Percentiles rank a stretch among this genome's conserved stretches.
Conservation (phyloP, 2,888 invertebrate genomes). For the Napeogenes sylphis region DNA sequence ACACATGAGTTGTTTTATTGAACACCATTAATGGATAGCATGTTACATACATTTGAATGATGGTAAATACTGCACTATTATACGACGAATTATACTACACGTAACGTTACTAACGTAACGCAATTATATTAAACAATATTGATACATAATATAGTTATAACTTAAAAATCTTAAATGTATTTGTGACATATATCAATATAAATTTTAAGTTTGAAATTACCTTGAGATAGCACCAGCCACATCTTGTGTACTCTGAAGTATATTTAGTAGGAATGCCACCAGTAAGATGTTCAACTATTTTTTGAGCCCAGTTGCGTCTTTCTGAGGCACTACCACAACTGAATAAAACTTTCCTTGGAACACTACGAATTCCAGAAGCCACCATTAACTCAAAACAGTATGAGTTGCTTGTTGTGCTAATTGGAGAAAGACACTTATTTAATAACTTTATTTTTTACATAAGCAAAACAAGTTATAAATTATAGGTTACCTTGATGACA, state of each 20-base stretch:
- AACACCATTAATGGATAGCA: too few relatives aligned
- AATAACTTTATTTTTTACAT: slow-evolving; percentile 3
- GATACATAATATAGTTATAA: too few relatives aligned
- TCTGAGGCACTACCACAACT: slow-evolving; percentile 76
- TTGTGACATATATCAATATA: too few relatives aligned
- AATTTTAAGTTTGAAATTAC: slow-evolving; percentile 44
- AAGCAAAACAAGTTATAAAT: slow-evolving; percentile 1
- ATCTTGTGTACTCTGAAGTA: slow-evolving; percentile 83
- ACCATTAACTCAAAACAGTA: slow-evolving; percentile 81
- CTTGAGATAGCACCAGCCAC: slow-evolving; percentile 90
- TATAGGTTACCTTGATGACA: slow-evolving; percentile 60
- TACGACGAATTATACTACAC: too few relatives aligned
- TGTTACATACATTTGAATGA: too few relatives aligned
- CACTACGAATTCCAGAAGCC: slow-evolving; percentile 52
- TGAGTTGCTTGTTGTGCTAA: slow-evolving; percentile 74
- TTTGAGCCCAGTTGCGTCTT: slow-evolving; percentile 85
- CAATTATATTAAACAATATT: too few relatives aligned
- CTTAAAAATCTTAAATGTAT: too few relatives aligned
- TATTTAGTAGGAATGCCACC: slow-evolving; percentile 80
- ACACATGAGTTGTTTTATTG: too few relatives aligned
- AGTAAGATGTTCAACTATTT: slow-evolving; percentile 85
- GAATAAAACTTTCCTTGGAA: slow-evolving; percentile 75
- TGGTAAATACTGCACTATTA: too few relatives aligned
- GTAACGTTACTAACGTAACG: too few relatives aligned
- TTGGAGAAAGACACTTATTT: slow-evolving; percentile 22